Percentiles rank a stretch among this genome's conserved stretches.
Conservation (phyloP, 1,140 invertebrate genomes). For the Wasmannia auropunctata region DNA sequence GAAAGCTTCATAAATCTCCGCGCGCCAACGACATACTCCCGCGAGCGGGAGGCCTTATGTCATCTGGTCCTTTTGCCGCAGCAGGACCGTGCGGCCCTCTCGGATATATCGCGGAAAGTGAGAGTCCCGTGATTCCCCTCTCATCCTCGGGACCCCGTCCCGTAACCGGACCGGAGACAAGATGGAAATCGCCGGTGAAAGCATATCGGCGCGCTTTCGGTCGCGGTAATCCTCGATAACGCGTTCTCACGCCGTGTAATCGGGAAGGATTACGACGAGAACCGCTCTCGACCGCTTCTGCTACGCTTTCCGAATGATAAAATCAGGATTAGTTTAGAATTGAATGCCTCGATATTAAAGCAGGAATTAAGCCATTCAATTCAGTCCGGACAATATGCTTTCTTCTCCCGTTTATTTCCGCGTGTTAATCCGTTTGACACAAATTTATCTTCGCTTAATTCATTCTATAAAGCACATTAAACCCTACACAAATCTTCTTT, state of each 20-base stretch:
- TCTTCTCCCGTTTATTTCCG: not conserved
- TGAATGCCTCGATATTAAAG: not conserved
- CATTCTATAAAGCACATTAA: not conserved
- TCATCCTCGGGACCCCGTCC: not conserved
- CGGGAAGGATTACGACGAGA: slow-evolving; percentile 24
- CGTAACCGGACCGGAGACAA: not conserved
- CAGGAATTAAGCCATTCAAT: not conserved
- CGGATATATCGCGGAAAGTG: slow-evolving; percentile 72
- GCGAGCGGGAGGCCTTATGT: slow-evolving; percentile 71
- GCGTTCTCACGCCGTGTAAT: slow-evolving; percentile 41
- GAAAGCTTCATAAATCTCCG: slow-evolving; percentile 80
- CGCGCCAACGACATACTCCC: slow-evolving; percentile 55
- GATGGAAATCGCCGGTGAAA: slow-evolving; percentile 64
- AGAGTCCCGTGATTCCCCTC: slow-evolving; percentile 70
- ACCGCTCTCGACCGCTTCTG: not conserved
- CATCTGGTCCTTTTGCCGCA: slow-evolving; percentile 66
- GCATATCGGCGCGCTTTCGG: slow-evolving; percentile 21
- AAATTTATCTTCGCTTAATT: not conserved
- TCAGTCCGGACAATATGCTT: not conserved
- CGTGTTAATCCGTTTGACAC: not conserved
- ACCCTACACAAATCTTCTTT: not conserved
- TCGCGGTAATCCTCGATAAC: slow-evolving; percentile 23
- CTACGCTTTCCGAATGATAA: not conserved
- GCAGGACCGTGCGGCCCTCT: slow-evolving; percentile 48
- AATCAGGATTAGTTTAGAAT: slow-evolving; percentile 1